phyloP scores from a whole-genome alignment of 1,140 invertebrate genomes.

The Drosophila guanche region DNA sequence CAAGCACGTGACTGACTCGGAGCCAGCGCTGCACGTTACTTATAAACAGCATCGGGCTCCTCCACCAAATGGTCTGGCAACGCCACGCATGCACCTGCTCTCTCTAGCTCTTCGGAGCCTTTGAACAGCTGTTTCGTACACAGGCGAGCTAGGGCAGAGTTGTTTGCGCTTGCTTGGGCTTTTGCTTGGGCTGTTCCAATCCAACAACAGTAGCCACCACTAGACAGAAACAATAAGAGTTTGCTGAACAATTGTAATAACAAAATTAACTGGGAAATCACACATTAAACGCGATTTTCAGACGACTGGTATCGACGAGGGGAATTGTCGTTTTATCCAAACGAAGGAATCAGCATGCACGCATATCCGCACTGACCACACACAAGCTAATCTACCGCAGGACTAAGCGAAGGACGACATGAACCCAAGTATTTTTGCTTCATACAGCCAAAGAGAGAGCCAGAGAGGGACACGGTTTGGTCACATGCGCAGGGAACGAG shows the following conservation, averaged over 20 bases:
- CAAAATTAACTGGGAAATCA: background rate
- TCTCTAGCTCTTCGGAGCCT: slow-evolving; percentile 19
- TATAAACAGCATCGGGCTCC: slow-evolving; percentile 58
- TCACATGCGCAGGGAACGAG: slow-evolving; percentile 69
- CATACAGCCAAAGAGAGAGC: background rate
- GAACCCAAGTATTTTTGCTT: slow-evolving; percentile 37
- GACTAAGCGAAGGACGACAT: slow-evolving; percentile 65
- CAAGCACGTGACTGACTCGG: slow-evolving; percentile 78
- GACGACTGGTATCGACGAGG: too few relatives aligned
- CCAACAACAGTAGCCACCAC: background rate
- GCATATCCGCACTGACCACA: slow-evolving; percentile 62
- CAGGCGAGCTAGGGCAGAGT: slow-evolving; percentile 33
- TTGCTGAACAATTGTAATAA: background rate
- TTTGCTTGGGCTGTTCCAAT: background rate
- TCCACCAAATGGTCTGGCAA: slow-evolving; percentile 64
- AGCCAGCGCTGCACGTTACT: slow-evolving; percentile 61
- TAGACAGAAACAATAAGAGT: background rate
- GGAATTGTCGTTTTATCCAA: too few relatives aligned
- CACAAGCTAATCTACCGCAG: slow-evolving; percentile 73
- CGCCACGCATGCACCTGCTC: slow-evolving; percentile 52
- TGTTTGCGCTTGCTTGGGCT: slow-evolving; percentile 11
- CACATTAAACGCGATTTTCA: background rate
- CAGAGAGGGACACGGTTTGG: slow-evolving; percentile 31
- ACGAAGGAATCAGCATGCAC: slow-evolving; percentile 1
- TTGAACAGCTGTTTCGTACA: slow-evolving; percentile 62